Evolutionary conservation across 2,113 vertebrate species (phyloP), one percentile per base, ranked within the genome.

Genomic region (Lontra canadensis): DNA sequence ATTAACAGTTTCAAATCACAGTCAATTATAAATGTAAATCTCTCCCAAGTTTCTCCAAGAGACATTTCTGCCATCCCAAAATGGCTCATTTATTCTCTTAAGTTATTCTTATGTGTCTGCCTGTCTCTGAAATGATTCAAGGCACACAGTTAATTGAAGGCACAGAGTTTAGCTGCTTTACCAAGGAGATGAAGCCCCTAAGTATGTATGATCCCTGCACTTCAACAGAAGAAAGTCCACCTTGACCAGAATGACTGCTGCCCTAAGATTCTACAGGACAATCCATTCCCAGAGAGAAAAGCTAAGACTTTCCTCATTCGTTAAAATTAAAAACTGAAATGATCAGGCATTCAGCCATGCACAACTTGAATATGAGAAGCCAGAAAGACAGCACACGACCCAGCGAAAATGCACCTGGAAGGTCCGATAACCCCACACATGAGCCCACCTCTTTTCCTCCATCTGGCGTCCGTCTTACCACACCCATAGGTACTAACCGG

Each of bases 41-140:
- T 94, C 17, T 67, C 73, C 52, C 7, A 59, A 34, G 20, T 76
- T 94, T 91, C 82, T 71, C 85, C 4, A 26, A 18, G 39, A 11
- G 15, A 39, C 31, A 94, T 81, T 44, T 91, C 91, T 96, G 90
- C n/a, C 29, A 81, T 83, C 39, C 86, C 34, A 80, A 94, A 87
- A 82, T 10, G 90, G 31, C 36, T 52, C 34, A 52, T 39, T 94
- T 42, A 47, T 34, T 80, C 49, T 67, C 63, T 96, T 86, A 87
- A 90, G 76, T 80, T 92, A 86, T 80, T 61, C 92, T 79, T 26
- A 5, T 34, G 4, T 39, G 20, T 85, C 36, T 42, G 26, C 14
- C 9, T 31, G 42, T 31, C 26, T 78, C 74, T 31, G 55, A 95
- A 97, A 96, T 7, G 90, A 90, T 42, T 55, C 59, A 82, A 83